Base-by-base conservation (phyloP, 2,888 invertebrate genomes). In the Lypha dubia region DNA sequence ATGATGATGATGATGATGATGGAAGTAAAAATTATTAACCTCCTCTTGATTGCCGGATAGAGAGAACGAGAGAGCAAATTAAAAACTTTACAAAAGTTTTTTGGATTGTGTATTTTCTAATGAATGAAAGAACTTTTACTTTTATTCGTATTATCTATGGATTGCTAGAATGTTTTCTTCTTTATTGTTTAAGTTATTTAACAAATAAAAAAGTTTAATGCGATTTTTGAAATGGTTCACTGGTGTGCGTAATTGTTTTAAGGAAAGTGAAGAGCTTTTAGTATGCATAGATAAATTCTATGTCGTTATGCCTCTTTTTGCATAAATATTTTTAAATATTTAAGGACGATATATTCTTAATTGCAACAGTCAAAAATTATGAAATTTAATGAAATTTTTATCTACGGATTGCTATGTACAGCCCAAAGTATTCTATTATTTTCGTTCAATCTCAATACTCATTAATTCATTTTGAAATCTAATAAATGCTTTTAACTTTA, bases 151-250 rank as follows among this genome's bases (percentile, higher is more conserved):
- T 65, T 46, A 56, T 76, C 65, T 76, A 32, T 65, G 15, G 32
- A 75, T 11, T 44, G 41, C n/a, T 11, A 0, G n/a, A 22, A 44
- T 56, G 44, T 73, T 17, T 46, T 32, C 32, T 7, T 28, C 24
- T 9, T 28, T 44, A 32, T 49, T 46, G 15, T 65, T 28, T n/a
- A 35, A 75, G 1, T 20, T 53, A 62, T 28, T 53, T 76, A 24
- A 67, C 53, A 58, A 67, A 58, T 76, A 24, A 67, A 65, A 58
- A 67, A 58, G 76, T 76, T 76, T 58, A 35, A 67, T 22, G 32
- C n/a, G 13, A 35, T 32, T 46, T 35, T 46, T 13, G 13, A 65
- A 56, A 24, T 56, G n/a, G 32, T 53, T 58, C 76, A 67, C 5
- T 76, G 22, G 24, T 49, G 65, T 49, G 58, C 28, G 49, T 58